Conservation (phyloP, 2,888 invertebrate species). For the Tipula confusa region DNA sequence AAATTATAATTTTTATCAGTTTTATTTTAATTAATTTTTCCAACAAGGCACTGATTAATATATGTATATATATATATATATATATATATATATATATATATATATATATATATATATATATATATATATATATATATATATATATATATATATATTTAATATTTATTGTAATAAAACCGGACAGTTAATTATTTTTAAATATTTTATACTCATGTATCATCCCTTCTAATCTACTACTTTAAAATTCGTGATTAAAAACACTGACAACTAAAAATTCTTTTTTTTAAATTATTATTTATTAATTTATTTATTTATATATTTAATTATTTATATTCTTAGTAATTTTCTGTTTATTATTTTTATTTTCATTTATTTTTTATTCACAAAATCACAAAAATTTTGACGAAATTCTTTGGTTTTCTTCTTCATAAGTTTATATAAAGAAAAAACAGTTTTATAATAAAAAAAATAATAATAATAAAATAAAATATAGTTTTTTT, state of each 20-base stretch:
- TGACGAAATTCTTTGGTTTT: conserved; percentile 16
- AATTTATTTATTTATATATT: background rate
- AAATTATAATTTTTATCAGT: background rate
- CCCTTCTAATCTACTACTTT: conserved; percentile 26
- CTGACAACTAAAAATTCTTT: background rate
- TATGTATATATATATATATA: background rate
- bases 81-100: background rate
- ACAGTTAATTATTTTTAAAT: background rate
- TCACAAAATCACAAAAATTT: conserved; percentile 21
- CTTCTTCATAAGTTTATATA: background rate
- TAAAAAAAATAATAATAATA: background rate
- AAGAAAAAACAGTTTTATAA: background rate
- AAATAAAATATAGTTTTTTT: background rate
- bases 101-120: background rate
- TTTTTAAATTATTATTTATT: background rate
- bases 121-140: background rate
- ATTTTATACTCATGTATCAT: background rate
- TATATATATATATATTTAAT: background rate
- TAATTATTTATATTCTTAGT: background rate
- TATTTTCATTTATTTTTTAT: background rate
- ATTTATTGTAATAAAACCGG: conserved; percentile 9
- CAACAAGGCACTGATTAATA: conserved; percentile 20
- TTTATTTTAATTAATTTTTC: background rate
- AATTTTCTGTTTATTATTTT: conserved; percentile 12
- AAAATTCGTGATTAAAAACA: conserved; percentile 30